phyloP scores from a whole-genome alignment of 2,888 invertebrate species.

The Lycophotia porphyrea region DNA sequence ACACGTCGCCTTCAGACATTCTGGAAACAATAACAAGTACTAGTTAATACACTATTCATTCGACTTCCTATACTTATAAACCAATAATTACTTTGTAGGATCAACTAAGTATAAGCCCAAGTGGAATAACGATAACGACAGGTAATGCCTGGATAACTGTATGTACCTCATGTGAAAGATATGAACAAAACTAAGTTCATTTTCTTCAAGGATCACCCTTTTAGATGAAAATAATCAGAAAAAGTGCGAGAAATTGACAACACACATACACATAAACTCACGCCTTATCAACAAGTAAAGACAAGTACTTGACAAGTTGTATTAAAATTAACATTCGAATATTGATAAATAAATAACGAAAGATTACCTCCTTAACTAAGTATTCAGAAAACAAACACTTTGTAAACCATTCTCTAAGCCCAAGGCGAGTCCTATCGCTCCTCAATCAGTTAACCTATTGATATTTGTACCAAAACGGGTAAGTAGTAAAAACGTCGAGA shows the following conservation, averaged over 20 bases:
- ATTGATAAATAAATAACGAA: background rate
- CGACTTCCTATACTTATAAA: background rate
- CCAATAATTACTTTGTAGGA: too few relatives aligned
- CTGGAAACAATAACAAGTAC: constrained; percentile 76
- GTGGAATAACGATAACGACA: too few relatives aligned
- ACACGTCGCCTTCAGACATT: constrained; percentile 92
- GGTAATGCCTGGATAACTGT: too few relatives aligned
- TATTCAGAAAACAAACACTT: background rate
- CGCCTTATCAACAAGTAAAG: too few relatives aligned
- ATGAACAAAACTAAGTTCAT: background rate
- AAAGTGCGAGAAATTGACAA: too few relatives aligned
- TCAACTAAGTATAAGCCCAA: background rate
- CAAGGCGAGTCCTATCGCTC: constrained; percentile 15
- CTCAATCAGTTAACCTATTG: constrained; percentile 31
- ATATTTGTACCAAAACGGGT: constrained; percentile 21
- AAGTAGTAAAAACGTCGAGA: constrained; percentile 19
- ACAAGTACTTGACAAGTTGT: background rate
- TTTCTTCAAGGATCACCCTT: too few relatives aligned
- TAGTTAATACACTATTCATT: constrained; percentile 1
- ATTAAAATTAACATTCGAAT: background rate
- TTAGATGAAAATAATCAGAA: background rate
- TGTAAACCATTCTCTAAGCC: background rate
- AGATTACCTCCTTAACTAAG: background rate
- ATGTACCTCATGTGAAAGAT: background rate
- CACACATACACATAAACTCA: too few relatives aligned